These are phyloP conservation scores for Phasia obesa DNA, from an alignment of 2,888 invertebrate genomes.

Conservation along the genomic window DNA sequence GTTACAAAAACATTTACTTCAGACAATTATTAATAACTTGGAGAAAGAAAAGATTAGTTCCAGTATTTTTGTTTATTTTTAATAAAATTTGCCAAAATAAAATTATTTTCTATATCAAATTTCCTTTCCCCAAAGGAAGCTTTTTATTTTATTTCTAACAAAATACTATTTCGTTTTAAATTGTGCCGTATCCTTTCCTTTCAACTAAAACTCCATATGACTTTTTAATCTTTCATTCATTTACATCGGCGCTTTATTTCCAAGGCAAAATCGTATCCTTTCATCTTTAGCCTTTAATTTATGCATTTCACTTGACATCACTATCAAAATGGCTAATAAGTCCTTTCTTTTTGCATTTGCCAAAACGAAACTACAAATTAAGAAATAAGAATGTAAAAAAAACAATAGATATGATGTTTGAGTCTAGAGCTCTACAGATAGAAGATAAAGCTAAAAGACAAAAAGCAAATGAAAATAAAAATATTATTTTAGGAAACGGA, in stretches of 20 bases:
- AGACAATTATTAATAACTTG: too few species aligned
- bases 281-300: constrained; percentile 68
- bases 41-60: too few species aligned
- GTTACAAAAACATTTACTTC: too few species aligned
- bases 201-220: constrained; percentile 2
- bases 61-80: too few species aligned
- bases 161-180: too few species aligned
- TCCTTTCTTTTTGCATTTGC: constrained; percentile 8
- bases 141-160: neutral
- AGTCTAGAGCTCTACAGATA: constrained; percentile 35
- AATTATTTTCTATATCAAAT: neutral
- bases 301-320: constrained; percentile 66
- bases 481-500: constrained; percentile 51
- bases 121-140: neutral
- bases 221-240: constrained; percentile 33
- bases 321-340: constrained; percentile 68
- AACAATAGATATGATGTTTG: constrained; percentile 30
- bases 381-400: constrained; percentile 8
- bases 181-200: too few species aligned
- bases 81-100: neutral
- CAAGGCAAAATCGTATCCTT: constrained; percentile 40
- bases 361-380: constrained; percentile 12
- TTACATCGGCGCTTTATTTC: neutral
- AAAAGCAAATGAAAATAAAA: constrained; percentile 2
- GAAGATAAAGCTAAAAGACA: constrained; percentile 31